These are phyloP conservation scores for Carcharodon carcharias DNA, from an alignment of 2,797 vertebrate genomes.

Conservation along the genomic window DNA sequence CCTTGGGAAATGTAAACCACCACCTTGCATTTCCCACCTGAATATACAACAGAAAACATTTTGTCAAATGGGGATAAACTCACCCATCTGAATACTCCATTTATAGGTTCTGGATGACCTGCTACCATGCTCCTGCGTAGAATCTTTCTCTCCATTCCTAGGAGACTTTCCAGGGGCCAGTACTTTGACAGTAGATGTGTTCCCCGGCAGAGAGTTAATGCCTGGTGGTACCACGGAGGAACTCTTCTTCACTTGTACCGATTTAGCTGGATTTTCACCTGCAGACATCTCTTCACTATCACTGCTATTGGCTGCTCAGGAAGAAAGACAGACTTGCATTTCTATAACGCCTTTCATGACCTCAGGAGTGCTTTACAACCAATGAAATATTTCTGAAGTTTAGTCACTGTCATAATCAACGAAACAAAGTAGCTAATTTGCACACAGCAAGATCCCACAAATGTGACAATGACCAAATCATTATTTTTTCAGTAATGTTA, in stretches of 20 bases:
- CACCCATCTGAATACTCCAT: conserved; percentile 75
- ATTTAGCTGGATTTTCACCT: conserved; percentile 59
- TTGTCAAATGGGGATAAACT: conserved; percentile 40
- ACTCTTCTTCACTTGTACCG: conserved; percentile 43
- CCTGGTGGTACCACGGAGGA: conserved; percentile 54
- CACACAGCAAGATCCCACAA: neutral
- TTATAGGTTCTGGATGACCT: conserved; percentile 61
- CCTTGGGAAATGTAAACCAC: no score
- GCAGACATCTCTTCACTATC: conserved; percentile 71
- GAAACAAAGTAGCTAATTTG: neutral
- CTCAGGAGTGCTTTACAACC: neutral
- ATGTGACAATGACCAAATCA: neutral
- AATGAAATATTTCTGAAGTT: neutral
- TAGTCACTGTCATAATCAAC: neutral
- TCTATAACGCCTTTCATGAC: neutral
- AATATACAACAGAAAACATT: neutral
- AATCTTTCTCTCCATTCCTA: conserved; percentile 55
- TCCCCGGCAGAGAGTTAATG: conserved; percentile 54
- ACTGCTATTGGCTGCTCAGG: conserved; percentile 62
- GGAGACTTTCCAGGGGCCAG: conserved; percentile 64
- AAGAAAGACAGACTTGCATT: neutral
- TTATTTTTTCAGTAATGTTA: neutral
- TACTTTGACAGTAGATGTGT: conserved; percentile 59
- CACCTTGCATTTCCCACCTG: neutral
- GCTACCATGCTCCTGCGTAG: conserved; percentile 46